Base-by-base conservation (phyloP, 2,888 invertebrate genomes). In the Toxonevra muliebris region DNA sequence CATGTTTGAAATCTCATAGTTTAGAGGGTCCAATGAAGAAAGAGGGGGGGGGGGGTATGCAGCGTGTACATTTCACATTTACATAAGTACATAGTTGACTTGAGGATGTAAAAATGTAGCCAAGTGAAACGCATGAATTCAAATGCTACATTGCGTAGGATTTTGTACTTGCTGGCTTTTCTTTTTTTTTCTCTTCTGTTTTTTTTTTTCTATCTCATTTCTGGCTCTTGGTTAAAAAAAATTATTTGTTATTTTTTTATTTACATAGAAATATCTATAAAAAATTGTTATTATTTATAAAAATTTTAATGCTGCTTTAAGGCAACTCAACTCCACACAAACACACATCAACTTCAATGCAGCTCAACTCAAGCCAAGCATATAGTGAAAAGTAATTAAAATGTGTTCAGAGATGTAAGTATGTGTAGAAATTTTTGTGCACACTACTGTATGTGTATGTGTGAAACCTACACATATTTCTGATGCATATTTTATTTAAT, bases 211-310 rank as follows among this genome's bases (percentile, higher is more conserved):
- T 30, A 2, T 7, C 30, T 30, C 30, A 30, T 7, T 30, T 30
- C 30, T 30, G 3, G 2, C 30, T 30, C 30, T 30, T 30, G 30
- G 30, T 30, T n/a, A n/a, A n/a, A n/a, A n/a, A n/a, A n/a, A n/a
- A n/a, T n/a, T n/a, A n/a, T n/a, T n/a, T n/a, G n/a, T n/a, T 7
- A 30, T 63, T 68, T 30, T 63, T 68, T 63, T 63, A 59, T 63
- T 68, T 68, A 55, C 63, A 63, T 63, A 63, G 63, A 68, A 58
- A 68, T 41, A 43, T 63, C 63, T 59, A 63, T 68, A 59, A 68
- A 58, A 55, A 61, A 52, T 62, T 62, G 40, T 62, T 15, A 62
- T 59, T 59, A 57, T 45, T 40, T 30, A 20, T 57, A 57, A 57
- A 13, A 1, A 48, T 19, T 52, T 20, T 7, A 41, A 40, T n/a